phyloP scores from a whole-genome alignment of 2,888 invertebrate genomes.

The Phyllotreta striolata region DNA sequence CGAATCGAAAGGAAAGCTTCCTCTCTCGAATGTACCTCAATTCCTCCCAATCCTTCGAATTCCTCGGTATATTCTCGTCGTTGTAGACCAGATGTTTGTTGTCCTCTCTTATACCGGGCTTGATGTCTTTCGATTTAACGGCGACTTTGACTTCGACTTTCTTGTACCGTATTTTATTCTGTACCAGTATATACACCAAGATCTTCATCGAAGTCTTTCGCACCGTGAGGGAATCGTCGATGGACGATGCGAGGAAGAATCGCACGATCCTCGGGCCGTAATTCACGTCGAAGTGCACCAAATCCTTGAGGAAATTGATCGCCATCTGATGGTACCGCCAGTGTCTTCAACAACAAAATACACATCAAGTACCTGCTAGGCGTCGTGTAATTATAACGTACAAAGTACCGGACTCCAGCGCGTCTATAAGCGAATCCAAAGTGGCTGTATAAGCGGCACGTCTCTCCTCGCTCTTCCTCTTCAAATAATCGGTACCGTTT shows the following conservation, averaged over 20 bases:
- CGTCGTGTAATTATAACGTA: conserved; percentile 51
- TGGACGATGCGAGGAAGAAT: conserved; percentile 70
- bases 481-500: conserved; percentile 56
- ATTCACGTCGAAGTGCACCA: conserved; percentile 75
- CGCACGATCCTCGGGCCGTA: conserved; percentile 71
- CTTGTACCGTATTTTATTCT: conserved; percentile 73
- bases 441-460: conserved; percentile 64
- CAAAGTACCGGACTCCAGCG: conserved; percentile 66
- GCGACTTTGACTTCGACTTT: conserved; percentile 60
- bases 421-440: conserved; percentile 63
- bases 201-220: conserved; percentile 74
- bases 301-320: conserved; percentile 74
- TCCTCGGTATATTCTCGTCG: conserved; percentile 66
- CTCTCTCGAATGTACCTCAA: no score
- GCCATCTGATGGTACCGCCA: conserved; percentile 85
- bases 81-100: conserved; percentile 80
- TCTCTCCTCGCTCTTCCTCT: conserved; percentile 61
- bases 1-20: no score
- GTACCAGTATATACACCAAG: conserved; percentile 71
- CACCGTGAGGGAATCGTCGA: conserved; percentile 82
- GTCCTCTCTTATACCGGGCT: conserved; percentile 71
- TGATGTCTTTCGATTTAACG: conserved; percentile 35
- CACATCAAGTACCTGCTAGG: neutral
- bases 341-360: conserved; percentile 68
- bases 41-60: conserved; percentile 77